Evolutionary conservation across 2,113 vertebrate genomes (phyloP).

Genomic region (Ascaphus truei): DNA sequence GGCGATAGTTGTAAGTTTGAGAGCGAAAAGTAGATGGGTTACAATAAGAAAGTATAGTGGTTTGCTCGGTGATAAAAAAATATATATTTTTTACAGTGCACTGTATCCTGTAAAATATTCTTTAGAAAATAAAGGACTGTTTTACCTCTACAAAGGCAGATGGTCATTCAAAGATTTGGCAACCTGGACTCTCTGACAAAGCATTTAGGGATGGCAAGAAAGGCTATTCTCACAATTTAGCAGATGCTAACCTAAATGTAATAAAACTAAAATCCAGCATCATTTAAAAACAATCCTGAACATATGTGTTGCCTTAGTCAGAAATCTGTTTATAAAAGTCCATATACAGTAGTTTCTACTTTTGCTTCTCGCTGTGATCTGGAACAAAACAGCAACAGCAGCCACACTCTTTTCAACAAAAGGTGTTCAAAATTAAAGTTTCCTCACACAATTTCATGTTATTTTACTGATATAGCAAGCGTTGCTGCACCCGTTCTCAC

Average conservation of each 20-base stretch:
- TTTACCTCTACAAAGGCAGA: conserved; percentile 19
- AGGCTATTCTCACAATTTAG: conserved; percentile 22
- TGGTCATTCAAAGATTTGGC: conserved; percentile 30
- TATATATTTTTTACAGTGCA: conserved; percentile 14
- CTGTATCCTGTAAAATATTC: neutral
- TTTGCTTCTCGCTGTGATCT: no score
- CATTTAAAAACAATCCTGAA: conserved; percentile 27
- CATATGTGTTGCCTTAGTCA: conserved; percentile 14
- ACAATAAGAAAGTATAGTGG: no score
- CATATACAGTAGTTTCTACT: neutral
- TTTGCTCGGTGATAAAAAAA: no score
- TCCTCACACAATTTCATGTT: no score
- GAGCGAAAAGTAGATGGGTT: no score
- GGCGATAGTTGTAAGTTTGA: no score
- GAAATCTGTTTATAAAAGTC: neutral
- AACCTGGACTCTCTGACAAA: conserved; percentile 17
- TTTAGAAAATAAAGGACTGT: neutral
- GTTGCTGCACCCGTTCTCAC: no score
- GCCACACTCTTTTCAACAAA: no score
- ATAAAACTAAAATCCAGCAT: conserved; percentile 24
- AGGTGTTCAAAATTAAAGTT: no score
- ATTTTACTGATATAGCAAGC: no score
- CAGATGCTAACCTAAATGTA: conserved; percentile 29
- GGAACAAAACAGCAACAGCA: no score
- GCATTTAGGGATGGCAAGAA: conserved; percentile 25